Conservation (phyloP, 2,113 vertebrate species). For the Mesembrinibis cayennensis region DNA sequence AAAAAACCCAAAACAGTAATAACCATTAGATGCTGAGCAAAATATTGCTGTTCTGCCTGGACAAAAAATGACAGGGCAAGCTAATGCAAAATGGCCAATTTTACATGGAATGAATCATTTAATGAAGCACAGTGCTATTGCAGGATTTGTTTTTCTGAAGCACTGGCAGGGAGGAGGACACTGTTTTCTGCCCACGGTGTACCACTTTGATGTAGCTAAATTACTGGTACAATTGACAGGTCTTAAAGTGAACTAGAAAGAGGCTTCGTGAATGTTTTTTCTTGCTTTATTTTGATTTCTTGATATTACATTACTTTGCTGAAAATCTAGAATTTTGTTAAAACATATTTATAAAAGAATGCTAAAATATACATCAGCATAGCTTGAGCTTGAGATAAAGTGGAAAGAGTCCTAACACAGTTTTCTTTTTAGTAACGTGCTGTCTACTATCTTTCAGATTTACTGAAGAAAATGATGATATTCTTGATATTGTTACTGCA, state of each 20-base stretch:
- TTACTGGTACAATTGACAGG: constrained; percentile 78
- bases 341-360: neutral
- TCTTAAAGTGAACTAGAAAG: constrained; percentile 77
- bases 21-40: neutral
- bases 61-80: neutral
- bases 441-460: neutral
- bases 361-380: neutral
- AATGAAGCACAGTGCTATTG: neutral
- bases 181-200: constrained; percentile 32
- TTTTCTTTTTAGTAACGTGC: neutral
- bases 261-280: constrained; percentile 54
- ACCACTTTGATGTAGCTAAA: constrained; percentile 79
- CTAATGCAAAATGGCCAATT: neutral
- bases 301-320: neutral
- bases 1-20: constrained; percentile 43
- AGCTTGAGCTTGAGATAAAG: neutral
- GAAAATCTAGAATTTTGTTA: constrained; percentile 37
- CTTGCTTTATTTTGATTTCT: constrained; percentile 24
- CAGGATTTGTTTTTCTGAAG: constrained; percentile 19
- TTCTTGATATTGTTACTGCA: neutral
- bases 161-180: neutral
- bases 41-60: neutral
- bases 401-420: neutral
- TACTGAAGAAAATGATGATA: neutral
- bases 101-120: constrained; percentile 6